Evolutionary conservation across 1,140 invertebrate species (phyloP).

Genomic region (Coboldia fuscipes): DNA sequence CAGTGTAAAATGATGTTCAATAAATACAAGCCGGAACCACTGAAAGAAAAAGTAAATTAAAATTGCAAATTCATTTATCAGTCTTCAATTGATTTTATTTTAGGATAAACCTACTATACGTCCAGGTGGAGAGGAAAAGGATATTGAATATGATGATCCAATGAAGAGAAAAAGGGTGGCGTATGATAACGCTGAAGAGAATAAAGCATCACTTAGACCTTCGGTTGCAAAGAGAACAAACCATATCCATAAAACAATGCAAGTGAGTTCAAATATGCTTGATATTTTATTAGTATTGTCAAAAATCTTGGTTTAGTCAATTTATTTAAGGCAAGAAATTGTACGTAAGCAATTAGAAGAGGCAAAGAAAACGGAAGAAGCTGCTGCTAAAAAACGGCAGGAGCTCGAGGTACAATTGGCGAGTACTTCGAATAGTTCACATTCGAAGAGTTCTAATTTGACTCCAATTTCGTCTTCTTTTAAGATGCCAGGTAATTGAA

Average conservation of each 20-base stretch:
- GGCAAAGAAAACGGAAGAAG: not conserved
- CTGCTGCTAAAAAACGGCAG: not conserved
- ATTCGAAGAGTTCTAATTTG: no score
- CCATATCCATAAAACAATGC: conserved; percentile 18
- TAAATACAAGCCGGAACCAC: not conserved
- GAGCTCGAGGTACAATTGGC: not conserved
- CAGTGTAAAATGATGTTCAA: conserved; percentile 3
- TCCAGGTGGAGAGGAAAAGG: conserved; percentile 5
- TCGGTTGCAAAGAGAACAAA: conserved; percentile 9
- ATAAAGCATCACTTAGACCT: conserved; percentile 1
- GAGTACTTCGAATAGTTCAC: no score
- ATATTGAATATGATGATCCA: conserved; percentile 9
- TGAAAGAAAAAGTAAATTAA: conserved; percentile 1
- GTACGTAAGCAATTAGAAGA: conserved; percentile 11
- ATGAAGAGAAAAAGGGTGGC: conserved; percentile 23
- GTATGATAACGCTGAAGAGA: conserved; percentile 20
- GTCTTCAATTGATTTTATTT: not conserved
- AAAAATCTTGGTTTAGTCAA: conserved; percentile 7
- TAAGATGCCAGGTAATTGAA: no score
- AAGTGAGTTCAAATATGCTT: conserved; percentile 4
- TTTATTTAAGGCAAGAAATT: conserved; percentile 13
- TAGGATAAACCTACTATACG: not conserved
- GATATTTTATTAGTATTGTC: not conserved
- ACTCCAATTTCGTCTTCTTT: no score
- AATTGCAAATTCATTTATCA: no score